Conservation (phyloP, 2,113 vertebrate species). For the Pogonocichla stellata region DNA sequence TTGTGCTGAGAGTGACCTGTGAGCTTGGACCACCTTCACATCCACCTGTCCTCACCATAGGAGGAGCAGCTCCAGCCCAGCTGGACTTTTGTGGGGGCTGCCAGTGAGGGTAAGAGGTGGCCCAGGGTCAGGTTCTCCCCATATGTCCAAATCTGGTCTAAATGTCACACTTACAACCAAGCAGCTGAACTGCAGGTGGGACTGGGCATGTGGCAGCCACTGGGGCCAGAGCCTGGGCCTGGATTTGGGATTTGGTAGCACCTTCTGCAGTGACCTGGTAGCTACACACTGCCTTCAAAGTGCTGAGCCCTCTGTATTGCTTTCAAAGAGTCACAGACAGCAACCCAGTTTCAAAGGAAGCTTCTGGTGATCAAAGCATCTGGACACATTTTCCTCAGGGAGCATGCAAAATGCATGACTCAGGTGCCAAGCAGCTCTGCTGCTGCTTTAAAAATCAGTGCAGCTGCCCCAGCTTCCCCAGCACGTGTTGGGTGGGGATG, state of each 20-base stretch:
- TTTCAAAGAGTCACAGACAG: background rate
- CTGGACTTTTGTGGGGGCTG: accelerated
- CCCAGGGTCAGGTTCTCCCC: background rate
- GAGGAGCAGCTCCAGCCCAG: background rate
- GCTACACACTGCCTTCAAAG: accelerated
- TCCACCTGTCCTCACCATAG: background rate
- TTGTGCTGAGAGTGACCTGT: background rate
- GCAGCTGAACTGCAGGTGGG: background rate
- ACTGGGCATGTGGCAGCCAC: background rate
- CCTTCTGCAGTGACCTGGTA: background rate
- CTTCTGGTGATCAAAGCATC: background rate
- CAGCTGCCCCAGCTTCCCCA: background rate
- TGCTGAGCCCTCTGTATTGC: background rate
- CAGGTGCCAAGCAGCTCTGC: background rate
- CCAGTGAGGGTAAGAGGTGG: background rate
- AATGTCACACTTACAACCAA: background rate
- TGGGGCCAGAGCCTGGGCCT: background rate
- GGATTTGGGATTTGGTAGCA: background rate
- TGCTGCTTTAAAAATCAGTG: background rate
- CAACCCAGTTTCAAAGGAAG: background rate
- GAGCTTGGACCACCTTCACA: background rate
- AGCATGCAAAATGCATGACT: background rate
- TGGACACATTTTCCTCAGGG: background rate
- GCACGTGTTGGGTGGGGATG: background rate
- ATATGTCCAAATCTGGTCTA: background rate